Conservation (phyloP, 2,113 vertebrate species). For the Spilogale gracilis region DNA sequence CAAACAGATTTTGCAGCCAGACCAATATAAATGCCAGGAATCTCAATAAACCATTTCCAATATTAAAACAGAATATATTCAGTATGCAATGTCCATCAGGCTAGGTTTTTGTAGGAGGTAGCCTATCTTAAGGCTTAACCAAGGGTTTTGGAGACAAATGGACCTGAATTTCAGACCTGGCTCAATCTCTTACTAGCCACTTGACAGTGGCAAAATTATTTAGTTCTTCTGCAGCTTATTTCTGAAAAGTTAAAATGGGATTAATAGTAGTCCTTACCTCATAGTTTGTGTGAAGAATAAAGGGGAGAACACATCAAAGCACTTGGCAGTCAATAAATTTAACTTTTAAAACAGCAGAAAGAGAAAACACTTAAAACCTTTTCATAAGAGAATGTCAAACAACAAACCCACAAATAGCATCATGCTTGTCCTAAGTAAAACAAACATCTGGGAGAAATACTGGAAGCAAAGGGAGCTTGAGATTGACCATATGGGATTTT, state of each 20-base stretch:
- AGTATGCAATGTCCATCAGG: not conserved
- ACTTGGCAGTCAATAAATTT: constrained; percentile 33
- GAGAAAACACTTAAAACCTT: constrained; percentile 44
- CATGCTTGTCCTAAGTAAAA: constrained; percentile 37
- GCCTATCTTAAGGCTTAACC: not conserved
- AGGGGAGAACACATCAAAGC: not conserved
- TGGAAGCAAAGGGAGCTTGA: constrained; percentile 17
- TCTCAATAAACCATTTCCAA: not conserved
- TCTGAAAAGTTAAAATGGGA: constrained; percentile 31
- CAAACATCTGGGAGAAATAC: constrained; percentile 48
- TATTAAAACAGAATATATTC: not conserved
- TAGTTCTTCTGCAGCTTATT: constrained; percentile 14
- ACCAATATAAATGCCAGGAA: not conserved
- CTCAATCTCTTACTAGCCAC: not conserved
- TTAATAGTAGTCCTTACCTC: constrained; percentile 5
- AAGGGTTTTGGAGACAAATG: not conserved
- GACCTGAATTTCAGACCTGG: not conserved
- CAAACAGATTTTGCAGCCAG: not conserved
- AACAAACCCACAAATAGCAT: constrained; percentile 12
- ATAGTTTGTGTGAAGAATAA: constrained; percentile 24
- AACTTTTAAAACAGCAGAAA: constrained; percentile 57
- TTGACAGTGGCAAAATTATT: not conserved
- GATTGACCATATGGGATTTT: constrained; percentile 5
- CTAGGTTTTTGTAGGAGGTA: not conserved
- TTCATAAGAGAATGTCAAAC: constrained; percentile 54